These are phyloP conservation scores for Anthopleura sola DNA, from an alignment of 64 coral and sea anemone genomes.

Conservation along the genomic window DNA sequence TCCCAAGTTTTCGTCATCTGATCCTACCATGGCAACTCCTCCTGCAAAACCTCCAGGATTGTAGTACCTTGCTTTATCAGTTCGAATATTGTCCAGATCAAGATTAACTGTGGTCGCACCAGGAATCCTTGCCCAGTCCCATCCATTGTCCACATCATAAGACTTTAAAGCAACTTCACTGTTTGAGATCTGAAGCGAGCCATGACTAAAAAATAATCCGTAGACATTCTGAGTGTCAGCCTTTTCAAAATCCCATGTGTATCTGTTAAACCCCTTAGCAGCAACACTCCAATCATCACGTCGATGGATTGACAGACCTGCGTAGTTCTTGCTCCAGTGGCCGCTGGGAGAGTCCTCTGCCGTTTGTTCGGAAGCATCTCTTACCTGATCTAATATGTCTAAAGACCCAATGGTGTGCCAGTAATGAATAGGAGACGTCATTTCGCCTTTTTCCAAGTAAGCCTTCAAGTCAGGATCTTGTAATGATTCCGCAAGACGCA, in stretches of 20 bases:
- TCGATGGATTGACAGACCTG: conserved; percentile 40
- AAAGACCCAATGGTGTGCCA: conserved; percentile 31
- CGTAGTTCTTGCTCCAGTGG: conserved; percentile 51
- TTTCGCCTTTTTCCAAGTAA: background rate
- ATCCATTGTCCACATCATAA: conserved; percentile 54
- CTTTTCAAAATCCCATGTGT: conserved; percentile 53
- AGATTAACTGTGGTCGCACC: conserved; percentile 44
- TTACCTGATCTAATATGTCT: conserved; percentile 22
- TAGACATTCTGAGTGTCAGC: conserved; percentile 30
- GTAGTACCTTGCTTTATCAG: conserved; percentile 17
- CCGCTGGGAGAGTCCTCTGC: conserved; percentile 23
- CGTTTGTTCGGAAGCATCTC: background rate
- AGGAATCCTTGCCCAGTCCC: conserved; percentile 67
- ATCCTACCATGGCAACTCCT: conserved; percentile 15
- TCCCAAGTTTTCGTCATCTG: background rate
- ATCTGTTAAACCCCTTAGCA: conserved; percentile 62
- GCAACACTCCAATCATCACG: conserved; percentile 48
- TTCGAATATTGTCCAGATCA: background rate
- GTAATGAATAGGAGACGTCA: background rate
- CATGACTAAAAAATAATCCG: conserved; percentile 52
- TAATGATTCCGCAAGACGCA: background rate
- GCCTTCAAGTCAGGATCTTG: background rate
- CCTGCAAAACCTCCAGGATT: conserved; percentile 42
- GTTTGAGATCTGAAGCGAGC: conserved; percentile 61
- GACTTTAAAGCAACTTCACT: conserved; percentile 32